Percentiles rank a stretch among this genome's conserved stretches.
Conservation (phyloP, 2,888 invertebrate genomes). For the Lapara coniferarum region DNA sequence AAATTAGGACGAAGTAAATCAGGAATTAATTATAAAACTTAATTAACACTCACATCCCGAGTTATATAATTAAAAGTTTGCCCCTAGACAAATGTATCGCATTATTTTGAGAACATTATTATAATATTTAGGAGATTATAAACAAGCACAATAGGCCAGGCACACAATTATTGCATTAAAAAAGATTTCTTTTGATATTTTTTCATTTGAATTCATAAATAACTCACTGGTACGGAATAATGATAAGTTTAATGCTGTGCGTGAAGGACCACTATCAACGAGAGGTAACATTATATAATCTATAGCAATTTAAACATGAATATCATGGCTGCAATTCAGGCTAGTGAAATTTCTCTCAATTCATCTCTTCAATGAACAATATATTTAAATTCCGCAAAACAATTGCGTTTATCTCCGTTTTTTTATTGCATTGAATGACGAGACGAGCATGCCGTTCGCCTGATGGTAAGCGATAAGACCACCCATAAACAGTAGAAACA, state of each 20-base stretch:
- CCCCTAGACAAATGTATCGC: slow-evolving; percentile 8
- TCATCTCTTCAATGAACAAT: too few species aligned
- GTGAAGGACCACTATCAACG: too few species aligned
- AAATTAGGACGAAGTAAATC: not conserved
- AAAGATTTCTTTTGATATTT: not conserved
- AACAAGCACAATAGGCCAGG: not conserved
- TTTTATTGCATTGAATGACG: too few species aligned
- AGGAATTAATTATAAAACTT: slow-evolving; percentile 23
- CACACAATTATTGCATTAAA: not conserved
- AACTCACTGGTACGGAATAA: too few species aligned
- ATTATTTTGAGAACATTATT: slow-evolving; percentile 9
- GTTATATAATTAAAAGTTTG: slow-evolving; percentile 26
- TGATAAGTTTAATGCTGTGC: too few species aligned
- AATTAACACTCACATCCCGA: slow-evolving; percentile 15
- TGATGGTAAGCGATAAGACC: too few species aligned
- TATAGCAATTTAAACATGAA: too few species aligned
- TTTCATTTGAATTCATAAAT: not conserved
- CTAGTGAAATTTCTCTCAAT: too few species aligned
- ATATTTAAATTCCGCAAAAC: not conserved
- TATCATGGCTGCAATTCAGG: too few species aligned
- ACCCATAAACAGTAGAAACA: too few species aligned
- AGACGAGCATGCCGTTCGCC: too few species aligned
- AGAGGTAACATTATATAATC: too few species aligned
- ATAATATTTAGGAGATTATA: not conserved
- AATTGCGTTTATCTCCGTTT: not conserved